Base-by-base conservation (phyloP, 2,888 invertebrate species). In the Sphecodes monilicornis region DNA sequence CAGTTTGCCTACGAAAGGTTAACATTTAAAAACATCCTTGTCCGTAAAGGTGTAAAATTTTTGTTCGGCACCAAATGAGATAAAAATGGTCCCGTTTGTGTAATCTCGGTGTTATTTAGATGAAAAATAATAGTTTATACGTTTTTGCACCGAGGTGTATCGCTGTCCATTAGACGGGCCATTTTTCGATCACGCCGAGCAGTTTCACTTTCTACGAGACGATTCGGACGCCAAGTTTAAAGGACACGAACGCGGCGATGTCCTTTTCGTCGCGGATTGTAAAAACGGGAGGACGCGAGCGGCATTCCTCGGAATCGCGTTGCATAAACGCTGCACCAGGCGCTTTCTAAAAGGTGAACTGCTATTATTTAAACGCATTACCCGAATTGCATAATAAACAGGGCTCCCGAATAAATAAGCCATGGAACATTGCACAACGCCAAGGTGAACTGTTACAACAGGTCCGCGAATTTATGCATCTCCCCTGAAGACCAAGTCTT, bases 281-380 rank as follows among this genome's bases (percentile, higher is more conserved):
- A 64, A 64, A 64, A 64, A 64, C 29, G 64, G 32, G 64, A 64
- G 64, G 64, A 29, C 29, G 16, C 64, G 26, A 26, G 18, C 64
- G 8, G 26, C 64, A 64, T 64, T 64, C 64, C 64, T 1, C 64
- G 32, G 29, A 6, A 43, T 57, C 22, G 22, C 57, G 57, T 82
- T 80, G 80, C 80, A 70, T 74, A 70, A 80, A 80, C 32, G 66
- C 39, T 8, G 29, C 41, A n/a, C 10, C 41, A 16, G 16, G n/a
- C 69, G n/a, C 80, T 80, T 80, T 80, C 80, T 80, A 80, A 78
- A 78, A 80, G 46, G 46, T 4, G 32, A 64, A 36, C 82, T 22
- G 82, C 73, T 70, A 80, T 82, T 82, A 82, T 82, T 82, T 74
- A 82, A 82, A 80, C 64, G 82, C 82, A 39, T 82, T 74, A 46